phyloP scores from a whole-genome alignment of 2,888 invertebrate species.

The Cheilosia impressa region DNA sequence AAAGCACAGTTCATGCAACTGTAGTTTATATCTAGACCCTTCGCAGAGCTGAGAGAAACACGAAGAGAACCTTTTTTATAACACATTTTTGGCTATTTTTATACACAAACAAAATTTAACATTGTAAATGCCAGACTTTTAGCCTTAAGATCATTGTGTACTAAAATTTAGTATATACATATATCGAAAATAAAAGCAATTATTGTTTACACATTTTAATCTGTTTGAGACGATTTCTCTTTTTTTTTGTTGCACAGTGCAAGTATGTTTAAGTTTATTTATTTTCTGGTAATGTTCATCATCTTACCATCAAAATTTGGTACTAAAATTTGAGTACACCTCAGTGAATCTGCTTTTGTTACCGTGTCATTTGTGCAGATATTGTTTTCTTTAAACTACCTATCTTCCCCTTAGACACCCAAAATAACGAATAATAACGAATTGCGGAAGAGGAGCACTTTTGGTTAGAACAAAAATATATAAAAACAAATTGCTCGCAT shows the following conservation, averaged over 20 bases:
- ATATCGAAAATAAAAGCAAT: slow-evolving; percentile 8
- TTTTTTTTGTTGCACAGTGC: background rate
- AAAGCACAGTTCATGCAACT: slow-evolving; percentile 34
- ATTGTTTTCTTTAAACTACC: background rate
- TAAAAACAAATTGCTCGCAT: slow-evolving; percentile 58
- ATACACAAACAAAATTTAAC: slow-evolving; percentile 32
- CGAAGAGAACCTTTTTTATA: slow-evolving; percentile 9
- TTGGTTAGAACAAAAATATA: slow-evolving; percentile 54
- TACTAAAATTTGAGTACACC: slow-evolving; percentile 68
- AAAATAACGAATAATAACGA: background rate
- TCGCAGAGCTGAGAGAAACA: slow-evolving; percentile 4
- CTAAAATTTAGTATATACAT: slow-evolving; percentile 67
- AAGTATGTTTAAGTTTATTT: slow-evolving; percentile 44
- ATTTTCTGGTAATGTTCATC: slow-evolving; percentile 41
- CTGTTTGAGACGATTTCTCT: slow-evolving; percentile 20
- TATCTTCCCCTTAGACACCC: background rate
- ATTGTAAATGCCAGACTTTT: slow-evolving; percentile 55
- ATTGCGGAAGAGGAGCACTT: slow-evolving; percentile 28
- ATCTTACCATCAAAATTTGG: slow-evolving; percentile 11
- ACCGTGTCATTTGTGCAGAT: background rate
- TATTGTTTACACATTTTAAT: slow-evolving; percentile 22
- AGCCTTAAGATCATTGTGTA: slow-evolving; percentile 68
- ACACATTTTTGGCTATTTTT: slow-evolving; percentile 60
- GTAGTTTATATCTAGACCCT: slow-evolving; percentile 17
- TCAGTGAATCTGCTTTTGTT: slow-evolving; percentile 21